A percentile compares a stretch with the other conserved stretches of the same genome.
Evolutionary conservation across 2,113 vertebrate species (phyloP).

Genomic region (Gasterosteus aculeatus): DNA sequence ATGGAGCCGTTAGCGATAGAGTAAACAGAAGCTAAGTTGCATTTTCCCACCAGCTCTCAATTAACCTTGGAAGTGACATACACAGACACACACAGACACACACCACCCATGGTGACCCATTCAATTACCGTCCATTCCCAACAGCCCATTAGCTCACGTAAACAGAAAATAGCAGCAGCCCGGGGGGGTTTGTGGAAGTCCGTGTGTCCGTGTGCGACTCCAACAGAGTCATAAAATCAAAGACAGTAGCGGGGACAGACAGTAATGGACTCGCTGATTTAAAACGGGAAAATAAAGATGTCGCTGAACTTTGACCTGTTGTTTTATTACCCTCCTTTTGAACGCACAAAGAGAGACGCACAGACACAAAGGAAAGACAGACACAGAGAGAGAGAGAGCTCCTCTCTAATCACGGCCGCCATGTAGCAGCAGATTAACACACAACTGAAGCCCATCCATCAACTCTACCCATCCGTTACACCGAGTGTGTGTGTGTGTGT

Average conservation of each 20-base stretch:
- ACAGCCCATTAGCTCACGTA: slow-evolving; percentile 77
- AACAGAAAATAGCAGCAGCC: slow-evolving; percentile 77
- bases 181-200: slow-evolving; percentile 59
- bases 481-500: slow-evolving; percentile 21
- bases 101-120: slow-evolving; percentile 54
- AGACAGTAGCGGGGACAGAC: background rate
- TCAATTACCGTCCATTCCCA: slow-evolving; percentile 68
- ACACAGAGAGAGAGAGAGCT: background rate
- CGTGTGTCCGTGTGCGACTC: background rate
- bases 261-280: slow-evolving; percentile 6
- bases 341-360: background rate
- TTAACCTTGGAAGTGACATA: slow-evolving; percentile 53
- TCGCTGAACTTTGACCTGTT: background rate
- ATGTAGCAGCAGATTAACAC: slow-evolving; percentile 49
- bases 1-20: slow-evolving; percentile 67
- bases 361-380: background rate
- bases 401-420: slow-evolving; percentile 49
- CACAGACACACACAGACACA: slow-evolving; percentile 35
- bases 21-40: slow-evolving; percentile 71
- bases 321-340: too few relatives aligned
- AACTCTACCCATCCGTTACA: slow-evolving; percentile 46
- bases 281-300: background rate
- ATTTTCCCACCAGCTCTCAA: slow-evolving; percentile 73
- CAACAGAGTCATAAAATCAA: too few relatives aligned
- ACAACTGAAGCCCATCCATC: slow-evolving; percentile 60